Conservation (phyloP, 2,113 vertebrate genomes). For the Triplophysa rosa region DNA sequence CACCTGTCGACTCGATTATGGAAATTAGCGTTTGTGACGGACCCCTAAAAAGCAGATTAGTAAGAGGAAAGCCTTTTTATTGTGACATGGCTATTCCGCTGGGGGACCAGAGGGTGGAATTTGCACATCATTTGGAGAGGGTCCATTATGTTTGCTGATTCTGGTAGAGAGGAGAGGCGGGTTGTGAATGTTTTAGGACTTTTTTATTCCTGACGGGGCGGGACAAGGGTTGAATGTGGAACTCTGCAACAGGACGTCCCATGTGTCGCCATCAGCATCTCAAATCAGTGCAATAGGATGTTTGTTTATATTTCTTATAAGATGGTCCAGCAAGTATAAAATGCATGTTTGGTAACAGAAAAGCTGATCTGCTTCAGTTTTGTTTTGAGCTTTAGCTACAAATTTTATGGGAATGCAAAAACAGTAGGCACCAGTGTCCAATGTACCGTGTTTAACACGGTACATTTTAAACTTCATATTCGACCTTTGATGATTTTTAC, state of each 20-base stretch:
- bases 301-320: too few species aligned
- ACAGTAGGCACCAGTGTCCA: neutral
- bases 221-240: neutral
- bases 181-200: neutral
- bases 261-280: neutral
- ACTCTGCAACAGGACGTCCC: slow-evolving; percentile 13
- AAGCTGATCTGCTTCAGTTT: too few species aligned
- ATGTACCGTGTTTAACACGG: too few species aligned
- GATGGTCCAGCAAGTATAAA: neutral
- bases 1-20: slow-evolving; percentile 92
- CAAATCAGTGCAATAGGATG: neutral
- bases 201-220: neutral
- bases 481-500: neutral
- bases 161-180: slow-evolving; percentile 2
- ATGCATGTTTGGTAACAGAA: too few species aligned
- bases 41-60: slow-evolving; percentile 79
- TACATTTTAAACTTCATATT: neutral
- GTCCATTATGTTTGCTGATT: slow-evolving; percentile 46
- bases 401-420: neutral
- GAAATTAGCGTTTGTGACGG: slow-evolving; percentile 77
- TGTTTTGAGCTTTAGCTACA: too few species aligned
- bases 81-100: slow-evolving; percentile 72
- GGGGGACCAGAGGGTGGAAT: slow-evolving; percentile 65
- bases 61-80: slow-evolving; percentile 74
- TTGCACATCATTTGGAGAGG: slow-evolving; percentile 58